A percentile compares a stretch with the other conserved stretches of the same genome.
Conservation (phyloP, 2,113 vertebrate species). For the Onychostruthus taczanowskii region DNA sequence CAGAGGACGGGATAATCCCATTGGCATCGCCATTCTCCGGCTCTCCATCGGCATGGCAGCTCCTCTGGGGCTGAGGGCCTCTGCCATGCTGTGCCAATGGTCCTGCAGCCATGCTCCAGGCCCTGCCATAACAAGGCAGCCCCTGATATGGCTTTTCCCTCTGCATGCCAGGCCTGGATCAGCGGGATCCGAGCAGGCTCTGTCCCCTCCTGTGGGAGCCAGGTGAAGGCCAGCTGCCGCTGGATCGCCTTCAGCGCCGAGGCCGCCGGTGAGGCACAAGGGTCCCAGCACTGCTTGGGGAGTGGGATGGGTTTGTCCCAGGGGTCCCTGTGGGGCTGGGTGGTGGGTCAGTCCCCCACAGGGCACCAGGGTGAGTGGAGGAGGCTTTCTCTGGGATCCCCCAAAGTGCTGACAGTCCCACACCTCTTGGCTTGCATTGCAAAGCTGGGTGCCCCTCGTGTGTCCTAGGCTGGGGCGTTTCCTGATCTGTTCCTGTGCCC, state of each 20-base stretch:
- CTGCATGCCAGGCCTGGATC: constrained; percentile 84
- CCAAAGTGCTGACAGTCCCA: neutral
- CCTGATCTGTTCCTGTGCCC: neutral
- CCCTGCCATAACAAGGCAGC: neutral
- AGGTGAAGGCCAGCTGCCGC: constrained; percentile 84
- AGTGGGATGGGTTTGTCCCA: neutral
- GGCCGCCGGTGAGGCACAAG: constrained; percentile 75
- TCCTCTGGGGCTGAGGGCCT: neutral
- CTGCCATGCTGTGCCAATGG: accelerated
- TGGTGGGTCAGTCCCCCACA: neutral
- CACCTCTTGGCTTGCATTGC: neutral
- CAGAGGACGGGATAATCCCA: accelerated
- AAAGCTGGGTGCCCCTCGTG: neutral
- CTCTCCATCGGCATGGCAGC: accelerated
- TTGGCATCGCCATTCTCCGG: neutral
- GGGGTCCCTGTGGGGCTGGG: neutral
- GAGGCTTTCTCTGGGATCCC: neutral
- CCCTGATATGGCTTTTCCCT: neutral
- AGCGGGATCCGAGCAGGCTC: constrained; percentile 76
- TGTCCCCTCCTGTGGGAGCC: constrained; percentile 76
- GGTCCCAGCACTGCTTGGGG: accelerated
- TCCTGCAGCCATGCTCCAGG: accelerated
- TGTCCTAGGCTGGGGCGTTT: neutral
- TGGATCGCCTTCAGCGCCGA: constrained; percentile 84
- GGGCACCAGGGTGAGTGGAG: accelerated